These are phyloP conservation scores for Orthonychiurus folsomi DNA, from an alignment of 2,888 invertebrate species.

Conservation along the genomic window DNA sequence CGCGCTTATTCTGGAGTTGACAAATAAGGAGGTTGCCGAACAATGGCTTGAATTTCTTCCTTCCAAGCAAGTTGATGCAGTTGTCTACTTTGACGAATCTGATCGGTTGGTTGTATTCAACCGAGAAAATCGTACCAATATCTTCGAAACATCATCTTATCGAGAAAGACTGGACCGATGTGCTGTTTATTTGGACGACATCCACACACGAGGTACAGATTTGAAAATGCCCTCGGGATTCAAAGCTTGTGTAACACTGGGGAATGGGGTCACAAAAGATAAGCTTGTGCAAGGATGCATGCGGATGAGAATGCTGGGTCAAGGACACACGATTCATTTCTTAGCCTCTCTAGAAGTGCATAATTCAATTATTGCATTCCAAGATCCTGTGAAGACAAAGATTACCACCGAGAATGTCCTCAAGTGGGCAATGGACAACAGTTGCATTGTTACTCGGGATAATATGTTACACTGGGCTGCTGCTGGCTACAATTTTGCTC, in stretches of 20 bases:
- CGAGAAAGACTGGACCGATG: slow-evolving; percentile 13
- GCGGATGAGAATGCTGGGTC: slow-evolving; percentile 16
- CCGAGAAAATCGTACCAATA: slow-evolving; percentile 8
- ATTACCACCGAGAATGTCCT: slow-evolving; percentile 19
- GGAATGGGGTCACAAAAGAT: slow-evolving; percentile 11
- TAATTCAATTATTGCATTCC: too few relatives aligned
- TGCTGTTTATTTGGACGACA: slow-evolving; percentile 19
- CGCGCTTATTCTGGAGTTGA: neutral
- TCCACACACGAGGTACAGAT: slow-evolving; percentile 20
- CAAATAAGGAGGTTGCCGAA: neutral
- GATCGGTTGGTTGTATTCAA: slow-evolving; percentile 11
- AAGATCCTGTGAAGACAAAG: too few relatives aligned
- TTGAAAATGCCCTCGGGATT: slow-evolving; percentile 12
- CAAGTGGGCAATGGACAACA: slow-evolving; percentile 25
- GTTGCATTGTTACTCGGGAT: too few relatives aligned
- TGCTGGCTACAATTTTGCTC: slow-evolving; percentile 21
- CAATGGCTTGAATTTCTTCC: neutral
- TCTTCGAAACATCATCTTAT: slow-evolving; percentile 14
- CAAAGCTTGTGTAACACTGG: slow-evolving; percentile 18
- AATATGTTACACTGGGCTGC: too few relatives aligned
- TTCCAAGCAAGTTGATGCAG: slow-evolving; percentile 16
- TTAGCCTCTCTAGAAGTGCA: too few relatives aligned
- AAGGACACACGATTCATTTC: neutral
- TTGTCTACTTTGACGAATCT: slow-evolving; percentile 15
- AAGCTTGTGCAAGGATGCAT: slow-evolving; percentile 19